A percentile compares a stretch with the other conserved stretches of the same genome.
These are phyloP conservation scores for Masticophis lateralis DNA, from an alignment of 2,797 vertebrate species.

Conservation along the genomic window DNA sequence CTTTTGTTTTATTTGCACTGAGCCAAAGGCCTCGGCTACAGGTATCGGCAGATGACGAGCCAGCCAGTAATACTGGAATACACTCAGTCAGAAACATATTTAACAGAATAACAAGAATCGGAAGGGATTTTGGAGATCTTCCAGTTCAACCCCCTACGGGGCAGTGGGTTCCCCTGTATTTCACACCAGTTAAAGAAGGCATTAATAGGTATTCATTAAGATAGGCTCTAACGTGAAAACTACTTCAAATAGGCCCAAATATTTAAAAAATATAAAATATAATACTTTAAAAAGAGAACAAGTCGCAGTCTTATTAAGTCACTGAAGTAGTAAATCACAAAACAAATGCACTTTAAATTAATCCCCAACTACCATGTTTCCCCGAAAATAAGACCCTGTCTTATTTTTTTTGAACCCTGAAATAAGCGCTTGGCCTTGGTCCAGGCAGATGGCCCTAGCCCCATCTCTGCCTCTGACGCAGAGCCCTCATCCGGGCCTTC, in stretches of 20 bases:
- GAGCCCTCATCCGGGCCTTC: too few relatives aligned
- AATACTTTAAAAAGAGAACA: neutral
- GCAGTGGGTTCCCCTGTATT: neutral
- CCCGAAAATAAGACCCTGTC: too few relatives aligned
- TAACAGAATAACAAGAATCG: neutral
- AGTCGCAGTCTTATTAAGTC: neutral
- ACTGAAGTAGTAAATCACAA: neutral
- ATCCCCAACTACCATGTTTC: neutral
- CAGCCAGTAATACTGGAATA: neutral
- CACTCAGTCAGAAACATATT: neutral
- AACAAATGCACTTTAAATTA: neutral
- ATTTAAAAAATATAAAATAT: neutral
- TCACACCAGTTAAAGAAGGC: neutral
- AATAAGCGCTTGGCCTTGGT: too few relatives aligned
- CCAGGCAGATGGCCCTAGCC: too few relatives aligned
- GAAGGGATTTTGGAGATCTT: neutral
- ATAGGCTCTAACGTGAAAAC: neutral
- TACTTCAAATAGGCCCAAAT: neutral
- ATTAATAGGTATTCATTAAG: neutral
- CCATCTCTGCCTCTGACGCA: too few relatives aligned
- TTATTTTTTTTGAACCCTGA: too few relatives aligned
- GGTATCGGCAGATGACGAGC: neutral
- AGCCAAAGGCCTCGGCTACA: neutral
- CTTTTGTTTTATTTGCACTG: neutral
- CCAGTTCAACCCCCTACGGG: neutral